Evolutionary conservation across 2,888 invertebrate genomes (phyloP).

Genomic region (Odontomyia ornata): DNA sequence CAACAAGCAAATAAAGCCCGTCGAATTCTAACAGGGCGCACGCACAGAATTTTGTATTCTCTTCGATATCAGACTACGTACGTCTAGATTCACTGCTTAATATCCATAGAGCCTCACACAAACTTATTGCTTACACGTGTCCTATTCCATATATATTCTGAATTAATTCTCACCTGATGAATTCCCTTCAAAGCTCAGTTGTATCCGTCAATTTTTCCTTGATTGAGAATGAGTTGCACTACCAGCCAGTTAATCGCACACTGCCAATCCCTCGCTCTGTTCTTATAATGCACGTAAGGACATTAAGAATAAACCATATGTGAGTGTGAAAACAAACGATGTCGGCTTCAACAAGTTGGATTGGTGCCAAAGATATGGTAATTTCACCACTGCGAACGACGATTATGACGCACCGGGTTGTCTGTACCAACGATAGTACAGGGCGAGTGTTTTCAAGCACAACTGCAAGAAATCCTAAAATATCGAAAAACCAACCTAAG

Average conservation of each 20-base stretch:
- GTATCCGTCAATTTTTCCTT: background rate
- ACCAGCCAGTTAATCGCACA: background rate
- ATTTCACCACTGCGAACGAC: background rate
- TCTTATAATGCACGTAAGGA: slow-evolving; percentile 14
- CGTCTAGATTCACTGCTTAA: no score
- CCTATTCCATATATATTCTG: background rate
- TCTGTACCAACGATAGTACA: background rate
- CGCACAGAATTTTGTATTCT: no score
- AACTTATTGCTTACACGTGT: background rate
- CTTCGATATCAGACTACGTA: no score
- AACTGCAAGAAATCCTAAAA: background rate
- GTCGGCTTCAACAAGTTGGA: background rate
- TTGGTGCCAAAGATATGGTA: background rate
- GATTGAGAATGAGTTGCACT: background rate
- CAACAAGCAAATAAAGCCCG: no score
- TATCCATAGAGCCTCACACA: no score
- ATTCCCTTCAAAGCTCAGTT: background rate
- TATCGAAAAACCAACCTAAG: background rate
- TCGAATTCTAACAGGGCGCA: no score
- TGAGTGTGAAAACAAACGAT: background rate
- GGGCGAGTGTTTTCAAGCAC: background rate
- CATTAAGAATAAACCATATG: slow-evolving; percentile 13
- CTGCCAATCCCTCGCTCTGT: background rate
- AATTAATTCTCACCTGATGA: slow-evolving; percentile 2
- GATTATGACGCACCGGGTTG: background rate